phyloP scores from a whole-genome alignment of 2,797 vertebrate genomes.

The Apogon talboti region DNA sequence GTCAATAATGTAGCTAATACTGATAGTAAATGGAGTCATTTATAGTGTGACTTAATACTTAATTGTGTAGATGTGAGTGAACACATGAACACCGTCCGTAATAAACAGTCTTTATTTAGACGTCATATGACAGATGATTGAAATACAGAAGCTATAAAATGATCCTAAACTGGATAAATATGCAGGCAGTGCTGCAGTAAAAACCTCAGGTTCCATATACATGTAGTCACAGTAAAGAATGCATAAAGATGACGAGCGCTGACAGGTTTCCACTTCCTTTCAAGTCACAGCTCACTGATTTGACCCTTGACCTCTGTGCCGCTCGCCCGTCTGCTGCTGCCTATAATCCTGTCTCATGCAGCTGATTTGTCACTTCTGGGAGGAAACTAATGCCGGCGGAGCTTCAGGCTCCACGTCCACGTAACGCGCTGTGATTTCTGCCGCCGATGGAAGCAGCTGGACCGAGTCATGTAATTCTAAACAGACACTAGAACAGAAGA shows the following conservation, averaged over 20 bases:
- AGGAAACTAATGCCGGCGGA: not conserved
- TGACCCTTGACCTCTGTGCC: conserved; percentile 10
- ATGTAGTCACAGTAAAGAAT: not conserved
- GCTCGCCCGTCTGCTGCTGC: not conserved
- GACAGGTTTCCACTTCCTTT: not conserved
- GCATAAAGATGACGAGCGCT: not conserved
- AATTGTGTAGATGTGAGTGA: no score
- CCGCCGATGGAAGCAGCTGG: conserved; percentile 8
- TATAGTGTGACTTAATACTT: no score
- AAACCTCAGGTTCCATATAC: not conserved
- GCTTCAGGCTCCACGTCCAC: no score
- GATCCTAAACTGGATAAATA: no score
- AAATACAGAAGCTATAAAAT: no score
- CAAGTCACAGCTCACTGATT: conserved; percentile 10
- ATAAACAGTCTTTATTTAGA: no score
- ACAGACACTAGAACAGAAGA: conserved; percentile 12
- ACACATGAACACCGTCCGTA: no score
- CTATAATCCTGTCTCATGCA: conserved; percentile 17
- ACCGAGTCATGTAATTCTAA: conserved; percentile 19
- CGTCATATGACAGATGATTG: no score
- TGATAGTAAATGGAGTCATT: no score
- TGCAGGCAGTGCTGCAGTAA: no score
- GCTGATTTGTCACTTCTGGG: conserved; percentile 6
- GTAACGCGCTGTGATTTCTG: not conserved
- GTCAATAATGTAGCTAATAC: no score